Evolutionary conservation across 2,888 invertebrate species (phyloP).

Genomic region (Hartigia nigra): DNA sequence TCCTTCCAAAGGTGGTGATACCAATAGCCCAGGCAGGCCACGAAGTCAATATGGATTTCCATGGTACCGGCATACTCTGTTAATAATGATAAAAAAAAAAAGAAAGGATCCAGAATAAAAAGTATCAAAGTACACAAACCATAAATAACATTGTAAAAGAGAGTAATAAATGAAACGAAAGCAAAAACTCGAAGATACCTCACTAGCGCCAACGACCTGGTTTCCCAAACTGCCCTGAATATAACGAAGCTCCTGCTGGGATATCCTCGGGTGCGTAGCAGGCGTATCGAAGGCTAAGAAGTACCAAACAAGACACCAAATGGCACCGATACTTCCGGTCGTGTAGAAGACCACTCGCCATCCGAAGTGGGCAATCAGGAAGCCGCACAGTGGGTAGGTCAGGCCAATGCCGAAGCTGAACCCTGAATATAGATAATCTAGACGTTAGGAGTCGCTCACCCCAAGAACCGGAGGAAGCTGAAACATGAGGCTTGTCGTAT

Average conservation of each 20-base stretch:
- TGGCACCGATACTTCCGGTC: slow-evolving; percentile 73
- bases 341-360: slow-evolving; percentile 79
- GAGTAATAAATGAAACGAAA: not conserved
- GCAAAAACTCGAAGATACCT: slow-evolving; percentile 48
- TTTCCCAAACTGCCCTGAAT: slow-evolving; percentile 73
- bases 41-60: slow-evolving; percentile 74
- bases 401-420: slow-evolving; percentile 80
- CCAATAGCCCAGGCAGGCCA: slow-evolving; percentile 78
- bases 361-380: slow-evolving; percentile 75
- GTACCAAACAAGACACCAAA: slow-evolving; percentile 79
- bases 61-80: slow-evolving; percentile 71
- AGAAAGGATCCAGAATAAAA: no score
- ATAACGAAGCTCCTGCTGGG: slow-evolving; percentile 73
- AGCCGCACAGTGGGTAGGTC: slow-evolving; percentile 78
- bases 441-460: slow-evolving; percentile 64
- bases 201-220: slow-evolving; percentile 67
- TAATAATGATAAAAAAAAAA: not conserved
- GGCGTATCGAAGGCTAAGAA: slow-evolving; percentile 77
- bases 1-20: slow-evolving; percentile 79
- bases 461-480: slow-evolving; percentile 57
- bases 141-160: no score
- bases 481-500: slow-evolving; percentile 55
- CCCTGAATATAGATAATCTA: slow-evolving; percentile 68
- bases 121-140: not conserved
- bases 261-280: slow-evolving; percentile 76